Evolutionary conservation across 2,113 vertebrate species (phyloP).

Genomic region (Cromileptes altivelis): DNA sequence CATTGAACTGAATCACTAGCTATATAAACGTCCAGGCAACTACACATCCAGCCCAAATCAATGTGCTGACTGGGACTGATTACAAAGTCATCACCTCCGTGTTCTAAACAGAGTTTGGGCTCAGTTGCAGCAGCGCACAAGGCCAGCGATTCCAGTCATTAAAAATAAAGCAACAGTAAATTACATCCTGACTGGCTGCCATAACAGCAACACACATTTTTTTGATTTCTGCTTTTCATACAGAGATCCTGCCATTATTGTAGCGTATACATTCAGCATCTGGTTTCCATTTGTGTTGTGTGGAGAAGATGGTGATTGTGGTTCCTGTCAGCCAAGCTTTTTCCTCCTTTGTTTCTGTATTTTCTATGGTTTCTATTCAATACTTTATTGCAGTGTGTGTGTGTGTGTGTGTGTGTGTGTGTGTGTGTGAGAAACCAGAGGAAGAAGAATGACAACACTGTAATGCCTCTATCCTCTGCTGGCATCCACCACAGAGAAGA

Average conservation of each 20-base stretch:
- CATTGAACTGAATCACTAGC: neutral
- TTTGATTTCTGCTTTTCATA: constrained; percentile 40
- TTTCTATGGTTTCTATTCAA: constrained; percentile 51
- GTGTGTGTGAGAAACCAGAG: constrained; percentile 14
- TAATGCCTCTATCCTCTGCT: constrained; percentile 50
- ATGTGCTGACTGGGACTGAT: constrained; percentile 43
- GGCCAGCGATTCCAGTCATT: constrained; percentile 47
- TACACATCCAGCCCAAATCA: neutral
- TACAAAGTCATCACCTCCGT: constrained; percentile 43
- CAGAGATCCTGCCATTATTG: constrained; percentile 64
- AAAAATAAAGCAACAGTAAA: constrained; percentile 67
- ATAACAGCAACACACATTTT: constrained; percentile 44
- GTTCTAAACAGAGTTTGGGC: constrained; percentile 50
- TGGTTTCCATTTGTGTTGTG: constrained; percentile 68
- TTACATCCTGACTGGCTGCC: constrained; percentile 62
- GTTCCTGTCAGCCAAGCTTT: constrained; percentile 61
- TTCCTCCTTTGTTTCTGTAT: constrained; percentile 60
- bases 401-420: neutral
- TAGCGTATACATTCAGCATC: constrained; percentile 65
- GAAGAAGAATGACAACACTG: constrained; percentile 54
- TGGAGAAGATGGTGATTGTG: constrained; percentile 65
- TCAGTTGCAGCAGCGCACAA: constrained; percentile 36
- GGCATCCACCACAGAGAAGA: constrained; percentile 30
- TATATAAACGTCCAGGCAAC: neutral
- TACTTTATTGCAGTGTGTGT: constrained; percentile 1